These are phyloP conservation scores for Microctenopoma lineatum DNA, from an alignment of 2,797 vertebrate species.

Conservation along the genomic window DNA sequence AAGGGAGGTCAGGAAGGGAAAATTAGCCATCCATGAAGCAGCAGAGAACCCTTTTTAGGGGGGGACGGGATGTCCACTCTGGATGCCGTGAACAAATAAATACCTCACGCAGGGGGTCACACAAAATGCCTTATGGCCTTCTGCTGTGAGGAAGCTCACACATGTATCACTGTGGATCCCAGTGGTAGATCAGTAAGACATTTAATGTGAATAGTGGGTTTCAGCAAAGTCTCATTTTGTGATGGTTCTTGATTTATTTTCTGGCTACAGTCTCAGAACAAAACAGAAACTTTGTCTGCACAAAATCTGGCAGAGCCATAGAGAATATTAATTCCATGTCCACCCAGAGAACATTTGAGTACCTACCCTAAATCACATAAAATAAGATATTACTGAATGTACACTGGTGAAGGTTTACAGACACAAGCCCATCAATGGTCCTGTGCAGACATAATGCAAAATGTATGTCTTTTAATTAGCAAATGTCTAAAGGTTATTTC, in stretches of 20 bases:
- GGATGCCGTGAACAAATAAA: constrained; percentile 88
- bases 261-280: no score
- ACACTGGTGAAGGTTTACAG: not conserved
- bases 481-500: not conserved
- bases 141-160: constrained; percentile 11
- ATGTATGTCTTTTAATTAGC: not conserved
- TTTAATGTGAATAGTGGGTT: not conserved
- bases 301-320: not conserved
- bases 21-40: constrained; percentile 94
- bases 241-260: no score
- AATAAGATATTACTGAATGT: not conserved
- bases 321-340: not conserved
- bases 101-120: constrained; percentile 74
- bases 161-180: not conserved
- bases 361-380: not conserved
- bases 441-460: not conserved
- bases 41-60: constrained; percentile 78
- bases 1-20: constrained; percentile 90
- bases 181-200: not conserved
- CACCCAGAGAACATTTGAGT: not conserved
- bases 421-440: not conserved
- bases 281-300: no score
- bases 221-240: not conserved
- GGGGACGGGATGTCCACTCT: constrained; percentile 75
- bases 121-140: constrained; percentile 37